Percentiles rank a stretch among this genome's conserved stretches.
Conservation (phyloP, 2,113 vertebrate genomes). For the Centropristis striata region DNA sequence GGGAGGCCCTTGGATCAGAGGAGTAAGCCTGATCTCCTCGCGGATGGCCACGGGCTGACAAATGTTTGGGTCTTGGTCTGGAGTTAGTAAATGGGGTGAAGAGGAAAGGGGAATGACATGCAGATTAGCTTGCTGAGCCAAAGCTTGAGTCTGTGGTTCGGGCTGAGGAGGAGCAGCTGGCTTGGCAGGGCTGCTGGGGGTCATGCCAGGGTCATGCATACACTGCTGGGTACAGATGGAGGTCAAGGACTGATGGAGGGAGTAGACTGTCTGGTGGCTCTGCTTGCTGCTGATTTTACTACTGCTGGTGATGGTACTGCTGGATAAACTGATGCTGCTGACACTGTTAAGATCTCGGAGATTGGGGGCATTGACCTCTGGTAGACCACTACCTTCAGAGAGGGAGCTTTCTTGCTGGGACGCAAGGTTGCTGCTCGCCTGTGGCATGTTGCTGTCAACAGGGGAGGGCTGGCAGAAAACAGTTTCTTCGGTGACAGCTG, state of each 20-base stretch:
- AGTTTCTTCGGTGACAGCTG: neutral
- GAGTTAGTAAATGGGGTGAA: constrained; percentile 79
- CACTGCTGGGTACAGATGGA: constrained; percentile 72
- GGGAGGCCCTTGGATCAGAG: constrained; percentile 87
- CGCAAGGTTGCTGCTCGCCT: neutral
- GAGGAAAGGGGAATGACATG: constrained; percentile 87
- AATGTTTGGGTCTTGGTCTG: constrained; percentile 82
- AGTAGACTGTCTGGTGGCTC: constrained; percentile 72
- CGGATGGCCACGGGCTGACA: constrained; percentile 85
- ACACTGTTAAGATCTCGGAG: neutral
- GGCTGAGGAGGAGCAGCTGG: constrained; percentile 14
- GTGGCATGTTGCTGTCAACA: neutral
- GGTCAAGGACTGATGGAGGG: constrained; percentile 77
- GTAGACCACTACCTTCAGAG: constrained; percentile 2
- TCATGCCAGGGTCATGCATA: constrained; percentile 89
- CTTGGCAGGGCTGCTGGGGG: constrained; percentile 30
- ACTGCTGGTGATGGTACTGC: constrained; percentile 18
- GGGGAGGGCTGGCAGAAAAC: neutral
- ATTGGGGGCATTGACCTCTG: constrained; percentile 3
- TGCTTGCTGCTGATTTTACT: constrained; percentile 24
- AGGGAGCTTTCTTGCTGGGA: neutral
- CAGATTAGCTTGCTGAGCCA: constrained; percentile 79
- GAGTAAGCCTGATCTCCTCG: constrained; percentile 89
- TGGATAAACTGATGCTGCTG: constrained; percentile 12
- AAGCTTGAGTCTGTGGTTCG: constrained; percentile 29